Evolutionary conservation across 2,113 vertebrate species (phyloP), one percentile per base, ranked within the genome.

Genomic region (Centrocercus urophasianus): DNA sequence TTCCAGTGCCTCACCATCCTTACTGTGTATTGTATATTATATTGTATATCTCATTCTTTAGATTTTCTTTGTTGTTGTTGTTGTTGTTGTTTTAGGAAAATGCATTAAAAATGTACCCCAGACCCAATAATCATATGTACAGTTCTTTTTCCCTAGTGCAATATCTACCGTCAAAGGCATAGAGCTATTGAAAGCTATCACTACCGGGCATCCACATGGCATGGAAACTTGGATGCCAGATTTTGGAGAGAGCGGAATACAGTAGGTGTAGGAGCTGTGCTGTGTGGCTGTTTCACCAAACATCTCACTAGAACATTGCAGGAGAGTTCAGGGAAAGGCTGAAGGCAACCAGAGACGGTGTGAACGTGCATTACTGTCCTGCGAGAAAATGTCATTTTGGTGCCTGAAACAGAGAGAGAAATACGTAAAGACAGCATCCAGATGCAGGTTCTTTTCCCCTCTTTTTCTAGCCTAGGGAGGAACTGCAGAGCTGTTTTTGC

Each of bases 381-480:
- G 12, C 47, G 52, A 60, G 59, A 28, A 70, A 75, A 78, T 12
- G 5, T 0, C 24, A 22, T 74, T 74, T 57, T 48, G 56, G 16
- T 75, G 11, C 69, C 10, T 8, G 64, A 83, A 86, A 57, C 13
- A 40, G 70, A 57, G 43, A 22, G 34, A 69, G 32, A 52, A 73
- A n/a, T 56, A 48, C 13, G n/a, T 42, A 48, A 36, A 1, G 4
- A 36, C 12, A 78, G 32, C 27, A 88, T 78, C 66, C 88, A 91
- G 54, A 32, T 90, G 83, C 60, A 52, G 61, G 36, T 88, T 66
- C 27, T 88, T 75, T 72, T 8, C 43, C 24, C n/a, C 72, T 72
- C 34, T 69, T 93, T 86, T 92, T 76, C 86, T 48, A 48, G 79
- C 52, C 86, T 90, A 78, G 32, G 70, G 90, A 42, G 42, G 73